Base-by-base conservation (phyloP, 2,797 vertebrate species). In the Leptoclinus maculatus region DNA sequence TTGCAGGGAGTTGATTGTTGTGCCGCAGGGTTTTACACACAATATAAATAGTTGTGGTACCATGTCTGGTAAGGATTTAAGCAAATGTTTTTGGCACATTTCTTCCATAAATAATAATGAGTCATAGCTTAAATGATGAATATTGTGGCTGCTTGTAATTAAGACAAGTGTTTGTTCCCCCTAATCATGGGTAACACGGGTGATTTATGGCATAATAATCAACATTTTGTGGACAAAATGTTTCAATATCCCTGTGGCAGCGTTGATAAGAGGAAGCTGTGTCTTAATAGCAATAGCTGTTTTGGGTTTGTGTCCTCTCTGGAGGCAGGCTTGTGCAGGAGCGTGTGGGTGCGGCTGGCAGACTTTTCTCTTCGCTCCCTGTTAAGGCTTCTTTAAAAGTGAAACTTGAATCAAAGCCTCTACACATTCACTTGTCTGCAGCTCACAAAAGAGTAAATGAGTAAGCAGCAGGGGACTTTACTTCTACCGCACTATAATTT, bases 401-500 rank as follows among this genome's bases (percentile, higher is more conserved):
- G 69, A 83, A 90, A 78, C 80, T 82, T 76, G 63, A 85, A 90
- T 88, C 86, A 83, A 83, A 92, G 87, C 74, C 60, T 78, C 68
- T 10, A 58, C 75, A 85, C 43, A 39, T 63, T 79, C 47, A 75
- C 59, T 82, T 76, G 78, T 83, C 87, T 91, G 85, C 39, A 63
- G 86, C 86, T 76, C 74, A 64, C 82, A 91, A 90, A 93, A 91
- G 81, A 91, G 73, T 83, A 91, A 91, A 93, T 91, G 84, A 92
- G 67, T 83, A 78, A 91, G 83, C 65, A 76, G 71, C 10, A 32
- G 59, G 58, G 72, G 49, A 73, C 63, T 73, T 62, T 68, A 66
- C 58, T 83, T 72, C 69, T 51, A 1, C 80, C 64, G 73, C 80
- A 56, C 81, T 87, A 51, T 91, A 85, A 92, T 90, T 91, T 84